Conservation (phyloP, 2,113 vertebrate genomes). For the Coregonus clupeaformis region DNA sequence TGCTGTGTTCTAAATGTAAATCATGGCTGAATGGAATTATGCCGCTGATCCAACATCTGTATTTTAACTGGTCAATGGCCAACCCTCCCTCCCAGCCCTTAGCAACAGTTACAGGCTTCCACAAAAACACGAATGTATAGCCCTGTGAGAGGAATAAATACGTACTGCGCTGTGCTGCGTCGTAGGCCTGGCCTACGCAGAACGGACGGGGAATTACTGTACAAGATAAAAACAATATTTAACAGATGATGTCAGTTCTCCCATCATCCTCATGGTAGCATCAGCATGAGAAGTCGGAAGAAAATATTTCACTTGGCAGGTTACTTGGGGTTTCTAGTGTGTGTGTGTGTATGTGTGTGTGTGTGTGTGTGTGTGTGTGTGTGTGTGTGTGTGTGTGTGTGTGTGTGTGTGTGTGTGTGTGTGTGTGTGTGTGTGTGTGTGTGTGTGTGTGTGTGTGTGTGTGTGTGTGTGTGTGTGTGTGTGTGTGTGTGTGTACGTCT, state of each 20-base stretch:
- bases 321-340: conserved; percentile 39
- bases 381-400: too few species aligned
- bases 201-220: conserved; percentile 33
- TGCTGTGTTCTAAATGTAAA: conserved; percentile 74
- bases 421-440: too few species aligned
- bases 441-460: too few species aligned
- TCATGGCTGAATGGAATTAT: conserved; percentile 77
- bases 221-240: conserved; percentile 73
- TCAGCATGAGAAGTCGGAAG: conserved; percentile 57
- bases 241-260: conserved; percentile 69
- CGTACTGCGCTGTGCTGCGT: background rate
- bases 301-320: conserved; percentile 70
- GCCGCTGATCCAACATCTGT: conserved; percentile 75
- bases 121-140: conserved; percentile 70
- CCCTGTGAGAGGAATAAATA: conserved; percentile 52
- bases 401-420: too few species aligned
- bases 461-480: conserved; percentile 23
- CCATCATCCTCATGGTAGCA: conserved; percentile 53
- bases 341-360: conserved; percentile 8
- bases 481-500: conserved; percentile 11
- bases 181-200: conserved; percentile 46
- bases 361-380: too few species aligned
- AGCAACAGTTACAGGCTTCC: conserved; percentile 62
- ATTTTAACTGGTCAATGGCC: conserved; percentile 77
- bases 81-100: conserved; percentile 43